These are phyloP conservation scores for Drosophila bifasciata DNA, from an alignment of 1,140 invertebrate species.

Conservation along the genomic window DNA sequence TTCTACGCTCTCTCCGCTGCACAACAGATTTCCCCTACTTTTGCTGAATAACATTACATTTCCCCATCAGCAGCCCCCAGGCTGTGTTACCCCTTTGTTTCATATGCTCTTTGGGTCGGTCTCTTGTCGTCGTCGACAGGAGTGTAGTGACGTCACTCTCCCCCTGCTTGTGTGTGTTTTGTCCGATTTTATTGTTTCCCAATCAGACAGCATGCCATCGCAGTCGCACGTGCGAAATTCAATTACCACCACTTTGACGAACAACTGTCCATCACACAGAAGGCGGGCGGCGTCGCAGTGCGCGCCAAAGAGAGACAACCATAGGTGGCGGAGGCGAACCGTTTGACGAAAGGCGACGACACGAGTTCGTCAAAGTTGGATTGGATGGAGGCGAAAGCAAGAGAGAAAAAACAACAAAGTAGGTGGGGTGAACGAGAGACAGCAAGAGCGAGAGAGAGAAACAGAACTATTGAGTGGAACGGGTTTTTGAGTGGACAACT, in stretches of 20 bases:
- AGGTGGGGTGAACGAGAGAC: conserved; percentile 45
- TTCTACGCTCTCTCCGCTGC: conserved; percentile 12
- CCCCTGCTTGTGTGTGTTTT: conserved; percentile 14
- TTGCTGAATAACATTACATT: conserved; percentile 51
- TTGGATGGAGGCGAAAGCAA: conserved; percentile 40
- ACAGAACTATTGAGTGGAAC: conserved; percentile 45
- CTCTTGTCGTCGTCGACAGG: conserved; percentile 11
- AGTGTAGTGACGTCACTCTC: conserved; percentile 56
- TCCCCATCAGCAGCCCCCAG: conserved; percentile 40
- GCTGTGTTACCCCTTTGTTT: conserved; percentile 11
- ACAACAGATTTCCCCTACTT: conserved; percentile 65
- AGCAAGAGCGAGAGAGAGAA: conserved; percentile 20
- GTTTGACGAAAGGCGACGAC: conserved; percentile 77
- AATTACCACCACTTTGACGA: conserved; percentile 83
- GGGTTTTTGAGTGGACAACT: conserved; percentile 43
- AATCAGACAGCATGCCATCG: conserved; percentile 56
- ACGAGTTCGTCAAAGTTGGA: conserved; percentile 75
- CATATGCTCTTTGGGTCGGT: neutral
- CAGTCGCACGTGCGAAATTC: conserved; percentile 64
- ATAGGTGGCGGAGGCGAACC: conserved; percentile 41
- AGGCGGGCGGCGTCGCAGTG: conserved; percentile 12
- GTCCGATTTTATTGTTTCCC: conserved; percentile 66
- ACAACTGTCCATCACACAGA: conserved; percentile 77
- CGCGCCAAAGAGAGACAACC: conserved; percentile 59
- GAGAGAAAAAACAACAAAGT: conserved; percentile 42